Evolutionary conservation across 2,888 invertebrate species (phyloP), one percentile per base, ranked within the genome.

Genomic region (Ennomos quercinarius): DNA sequence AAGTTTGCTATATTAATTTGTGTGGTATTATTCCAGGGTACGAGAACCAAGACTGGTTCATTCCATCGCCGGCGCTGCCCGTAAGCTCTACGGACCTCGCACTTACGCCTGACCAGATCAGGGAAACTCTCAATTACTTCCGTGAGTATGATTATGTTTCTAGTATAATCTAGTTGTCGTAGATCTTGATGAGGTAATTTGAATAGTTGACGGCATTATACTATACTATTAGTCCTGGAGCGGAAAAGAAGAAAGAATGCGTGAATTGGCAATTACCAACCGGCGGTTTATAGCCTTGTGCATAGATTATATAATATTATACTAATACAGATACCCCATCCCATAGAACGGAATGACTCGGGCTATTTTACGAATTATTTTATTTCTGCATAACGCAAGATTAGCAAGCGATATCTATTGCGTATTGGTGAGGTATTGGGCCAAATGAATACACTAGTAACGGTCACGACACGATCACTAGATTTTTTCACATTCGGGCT

Each of bases 81-180:
- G 92, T 95, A 72, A 94, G 95, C 71, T 94, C 96, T 80, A 94
- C 94, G 71, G 96, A 97, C 77, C 93, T 96, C 76, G 96, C 96
- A 77, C 93, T 99, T 70, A 97, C 98, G 57, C 97, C 97, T 93
- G 98, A 98, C 88, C 98, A 98, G 93, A 97, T 98, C 92, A 96
- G 98, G 89, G 98, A 98, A 93, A 98, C 98, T 57, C 95, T 99
- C 77, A 98, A 98, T 94, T 99, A 99, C 94, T 99, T 99, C 93
- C 96, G 98, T 99, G 92, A 98, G 98, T 97, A 91, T 48, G 0
- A 11, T 10, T 12, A 13, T 27, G 27, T 13, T 13, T 41, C 13
- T 17, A 17, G 2, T 13, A 9, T 41, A 41, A 13, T 41, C 34
- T 9, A 48, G 10, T 39, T 40, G 8, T 27, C 27, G 27, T 27